phyloP scores from a whole-genome alignment of 2,888 invertebrate species.

The Tetheella fluctuosa region DNA sequence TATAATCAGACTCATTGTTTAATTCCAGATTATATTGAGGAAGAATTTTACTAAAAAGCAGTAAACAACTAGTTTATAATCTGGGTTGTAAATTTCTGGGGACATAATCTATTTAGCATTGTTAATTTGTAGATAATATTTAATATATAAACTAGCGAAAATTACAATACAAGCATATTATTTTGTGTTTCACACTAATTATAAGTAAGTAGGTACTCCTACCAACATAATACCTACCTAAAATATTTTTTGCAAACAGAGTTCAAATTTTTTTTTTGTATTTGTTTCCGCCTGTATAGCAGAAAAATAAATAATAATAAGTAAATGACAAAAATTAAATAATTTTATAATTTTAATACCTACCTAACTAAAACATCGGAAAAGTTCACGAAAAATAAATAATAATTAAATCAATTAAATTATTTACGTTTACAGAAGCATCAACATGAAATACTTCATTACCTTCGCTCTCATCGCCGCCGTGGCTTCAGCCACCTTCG shows the following conservation, averaged over 20 bases:
- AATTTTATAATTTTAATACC: no score
- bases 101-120: not conserved
- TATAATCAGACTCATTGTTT: not conserved
- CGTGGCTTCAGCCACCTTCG: slow-evolving; percentile 27
- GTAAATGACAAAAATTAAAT: no score
- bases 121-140: slow-evolving; percentile 27
- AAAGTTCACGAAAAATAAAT: no score
- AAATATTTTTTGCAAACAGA: no score
- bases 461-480: slow-evolving; percentile 29
- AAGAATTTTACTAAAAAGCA: not conserved
- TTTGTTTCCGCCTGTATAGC: no score
- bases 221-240: not conserved
- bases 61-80: slow-evolving; percentile 4
- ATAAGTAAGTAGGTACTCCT: slow-evolving; percentile 39
- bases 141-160: slow-evolving; percentile 39
- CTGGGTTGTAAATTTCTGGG: not conserved
- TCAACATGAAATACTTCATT: slow-evolving; percentile 33
- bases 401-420: no score
- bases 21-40: not conserved
- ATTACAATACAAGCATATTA: slow-evolving; percentile 29
- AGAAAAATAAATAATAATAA: no score
- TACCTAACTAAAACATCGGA: no score
- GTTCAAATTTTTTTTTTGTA: no score
- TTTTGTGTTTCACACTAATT: slow-evolving; percentile 36
- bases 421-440: not conserved